Conservation (phyloP, 2,113 vertebrate species). For the Oreochromis spilurus region DNA sequence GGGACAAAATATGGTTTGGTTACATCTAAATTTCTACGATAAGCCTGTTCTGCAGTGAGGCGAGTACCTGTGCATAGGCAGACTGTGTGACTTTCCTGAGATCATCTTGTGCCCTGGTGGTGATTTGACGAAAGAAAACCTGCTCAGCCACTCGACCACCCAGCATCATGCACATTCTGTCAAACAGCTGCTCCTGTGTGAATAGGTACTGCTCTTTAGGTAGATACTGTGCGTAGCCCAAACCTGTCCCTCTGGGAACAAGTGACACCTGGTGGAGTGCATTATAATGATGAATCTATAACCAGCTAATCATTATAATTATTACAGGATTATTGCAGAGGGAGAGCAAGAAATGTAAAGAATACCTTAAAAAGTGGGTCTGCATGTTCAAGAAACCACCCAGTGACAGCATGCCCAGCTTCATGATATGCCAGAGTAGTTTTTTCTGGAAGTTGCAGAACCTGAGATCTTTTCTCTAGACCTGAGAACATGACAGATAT, state of each 20-base stretch:
- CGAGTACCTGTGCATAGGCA: constrained; percentile 88
- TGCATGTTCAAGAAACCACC: constrained; percentile 94
- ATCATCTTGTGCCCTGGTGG: constrained; percentile 92
- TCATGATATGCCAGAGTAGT: constrained; percentile 92
- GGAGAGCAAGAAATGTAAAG: neutral
- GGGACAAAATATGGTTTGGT: neutral
- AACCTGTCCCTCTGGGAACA: constrained; percentile 88
- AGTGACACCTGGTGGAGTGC: constrained; percentile 84
- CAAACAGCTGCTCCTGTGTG: constrained; percentile 89
- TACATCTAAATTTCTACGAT: neutral
- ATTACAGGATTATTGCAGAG: neutral
- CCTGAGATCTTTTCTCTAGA: constrained; percentile 91
- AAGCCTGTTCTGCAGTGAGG: neutral
- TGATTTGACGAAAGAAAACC: constrained; percentile 89
- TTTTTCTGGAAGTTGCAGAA: constrained; percentile 91
- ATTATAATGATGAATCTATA: neutral
- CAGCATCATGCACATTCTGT: constrained; percentile 95
- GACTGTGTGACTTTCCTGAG: constrained; percentile 93
- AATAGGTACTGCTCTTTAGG: constrained; percentile 93
- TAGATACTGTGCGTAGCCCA: constrained; percentile 91
- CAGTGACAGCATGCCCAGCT: constrained; percentile 88
- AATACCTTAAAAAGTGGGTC: constrained; percentile 92
- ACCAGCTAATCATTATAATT: neutral
- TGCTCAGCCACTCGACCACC: constrained; percentile 92
- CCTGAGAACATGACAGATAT: constrained; percentile 63